Percentiles rank a stretch among this genome's conserved stretches.
Evolutionary conservation across 2,888 invertebrate genomes (phyloP).

Genomic region (Anthophora plumipes): DNA sequence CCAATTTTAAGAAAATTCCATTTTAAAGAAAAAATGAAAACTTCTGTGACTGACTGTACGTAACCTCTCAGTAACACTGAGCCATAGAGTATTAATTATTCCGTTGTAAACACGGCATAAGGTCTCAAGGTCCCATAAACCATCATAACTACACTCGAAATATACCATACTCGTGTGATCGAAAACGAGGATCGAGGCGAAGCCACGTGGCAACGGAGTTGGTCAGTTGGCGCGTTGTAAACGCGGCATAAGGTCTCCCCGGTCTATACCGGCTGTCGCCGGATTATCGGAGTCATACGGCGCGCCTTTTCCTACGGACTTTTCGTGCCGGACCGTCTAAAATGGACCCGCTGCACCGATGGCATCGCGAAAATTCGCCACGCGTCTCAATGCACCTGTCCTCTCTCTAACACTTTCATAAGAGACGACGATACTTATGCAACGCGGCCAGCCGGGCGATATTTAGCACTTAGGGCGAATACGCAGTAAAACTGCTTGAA

Average conservation of each 20-base stretch:
- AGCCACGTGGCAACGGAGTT: neutral
- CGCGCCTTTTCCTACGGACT: conserved; percentile 28
- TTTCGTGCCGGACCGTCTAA: conserved; percentile 45
- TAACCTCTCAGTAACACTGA: no score
- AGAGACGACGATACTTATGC: conserved; percentile 77
- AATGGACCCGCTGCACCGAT: conserved; percentile 33
- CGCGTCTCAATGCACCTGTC: conserved; percentile 71
- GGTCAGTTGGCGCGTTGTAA: neutral
- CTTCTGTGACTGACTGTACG: no score
- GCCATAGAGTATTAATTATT: no score
- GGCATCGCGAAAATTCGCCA: conserved; percentile 65
- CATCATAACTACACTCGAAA: no score
- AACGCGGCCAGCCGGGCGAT: conserved; percentile 78
- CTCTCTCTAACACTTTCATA: conserved; percentile 69
- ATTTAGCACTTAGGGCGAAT: conserved; percentile 79
- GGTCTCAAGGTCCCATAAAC: no score
- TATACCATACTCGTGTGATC: no score
- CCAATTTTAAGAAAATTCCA: no score
- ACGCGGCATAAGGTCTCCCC: conserved; percentile 4
- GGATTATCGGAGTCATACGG: conserved; percentile 39
- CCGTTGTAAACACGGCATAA: no score
- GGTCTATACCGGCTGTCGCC: conserved; percentile 27
- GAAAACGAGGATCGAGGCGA: neutral
- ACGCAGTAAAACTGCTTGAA: conserved; percentile 41
- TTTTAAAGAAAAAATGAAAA: no score